Percentiles rank a stretch among this genome's conserved stretches.
Conservation (phyloP, 2,797 vertebrate species). For the Falco naumanni region DNA sequence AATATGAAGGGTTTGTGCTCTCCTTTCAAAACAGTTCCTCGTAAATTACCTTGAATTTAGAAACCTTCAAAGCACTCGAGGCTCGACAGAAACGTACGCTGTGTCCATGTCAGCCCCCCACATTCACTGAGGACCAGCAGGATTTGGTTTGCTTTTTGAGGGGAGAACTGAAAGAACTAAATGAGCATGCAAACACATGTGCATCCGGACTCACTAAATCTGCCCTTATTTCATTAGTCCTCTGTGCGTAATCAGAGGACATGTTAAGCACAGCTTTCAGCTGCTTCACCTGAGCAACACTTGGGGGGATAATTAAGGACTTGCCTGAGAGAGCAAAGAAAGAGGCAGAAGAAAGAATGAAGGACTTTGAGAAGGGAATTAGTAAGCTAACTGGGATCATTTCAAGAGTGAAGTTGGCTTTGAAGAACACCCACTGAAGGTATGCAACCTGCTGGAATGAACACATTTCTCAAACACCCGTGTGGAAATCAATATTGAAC, state of each 20-base stretch:
- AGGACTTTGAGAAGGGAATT: slow-evolving; percentile 27
- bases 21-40: slow-evolving; percentile 37
- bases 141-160: slow-evolving; percentile 28
- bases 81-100: background rate
- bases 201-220: background rate
- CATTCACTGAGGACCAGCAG: background rate
- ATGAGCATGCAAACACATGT: background rate
- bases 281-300: slow-evolving; percentile 19
- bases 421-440: slow-evolving; percentile 54
- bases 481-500: slow-evolving; percentile 28
- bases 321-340: slow-evolving; percentile 1
- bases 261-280: slow-evolving; percentile 33
- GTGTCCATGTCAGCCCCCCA: background rate
- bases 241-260: slow-evolving; percentile 5
- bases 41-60: slow-evolving; percentile 50
- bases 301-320: slow-evolving; percentile 47
- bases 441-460: slow-evolving; percentile 19
- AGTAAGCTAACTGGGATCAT: slow-evolving; percentile 23
- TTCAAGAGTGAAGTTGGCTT: slow-evolving; percentile 49
- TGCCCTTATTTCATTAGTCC: slow-evolving; percentile 29
- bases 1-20: slow-evolving; percentile 35
- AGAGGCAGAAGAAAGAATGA: slow-evolving; percentile 10
- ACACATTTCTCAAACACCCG: background rate
- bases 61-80: slow-evolving; percentile 19
- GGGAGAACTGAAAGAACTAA: background rate